phyloP scores from a whole-genome alignment of 2,888 invertebrate species.

The Acanthosepion lycidas region DNA sequence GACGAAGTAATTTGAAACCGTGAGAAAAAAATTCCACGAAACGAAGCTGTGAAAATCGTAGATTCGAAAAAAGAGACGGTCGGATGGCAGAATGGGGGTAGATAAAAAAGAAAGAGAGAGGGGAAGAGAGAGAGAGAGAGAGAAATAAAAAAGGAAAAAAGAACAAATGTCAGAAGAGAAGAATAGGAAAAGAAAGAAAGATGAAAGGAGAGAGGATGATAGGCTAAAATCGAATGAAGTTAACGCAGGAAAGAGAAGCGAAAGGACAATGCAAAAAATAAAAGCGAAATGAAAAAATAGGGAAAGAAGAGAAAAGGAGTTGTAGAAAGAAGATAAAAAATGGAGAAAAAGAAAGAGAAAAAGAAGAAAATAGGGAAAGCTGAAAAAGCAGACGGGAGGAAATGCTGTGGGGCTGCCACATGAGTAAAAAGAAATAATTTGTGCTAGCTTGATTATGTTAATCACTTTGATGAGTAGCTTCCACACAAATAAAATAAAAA shows the following conservation, averaged over 20 bases:
- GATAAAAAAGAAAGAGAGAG: not conserved
- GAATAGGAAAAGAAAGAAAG: not conserved
- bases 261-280: not conserved
- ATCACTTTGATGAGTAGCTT: too few relatives aligned
- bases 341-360: not conserved
- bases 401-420: too few relatives aligned
- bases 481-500: too few relatives aligned
- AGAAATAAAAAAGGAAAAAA: not conserved
- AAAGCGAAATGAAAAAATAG: not conserved
- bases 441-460: too few relatives aligned
- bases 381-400: too few relatives aligned
- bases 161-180: not conserved
- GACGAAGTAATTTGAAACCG: not conserved
- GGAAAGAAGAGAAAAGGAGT: not conserved
- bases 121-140: not conserved
- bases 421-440: too few relatives aligned
- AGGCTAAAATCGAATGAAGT: not conserved
- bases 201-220: not conserved
- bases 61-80: not conserved
- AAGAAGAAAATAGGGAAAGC: not conserved
- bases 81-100: not conserved
- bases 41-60: not conserved
- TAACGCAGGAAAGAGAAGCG: not conserved
- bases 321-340: not conserved
- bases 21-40: not conserved